These are phyloP conservation scores for Laticauda laticaudata DNA, from an alignment of 2,113 vertebrate genomes.

Conservation along the genomic window DNA sequence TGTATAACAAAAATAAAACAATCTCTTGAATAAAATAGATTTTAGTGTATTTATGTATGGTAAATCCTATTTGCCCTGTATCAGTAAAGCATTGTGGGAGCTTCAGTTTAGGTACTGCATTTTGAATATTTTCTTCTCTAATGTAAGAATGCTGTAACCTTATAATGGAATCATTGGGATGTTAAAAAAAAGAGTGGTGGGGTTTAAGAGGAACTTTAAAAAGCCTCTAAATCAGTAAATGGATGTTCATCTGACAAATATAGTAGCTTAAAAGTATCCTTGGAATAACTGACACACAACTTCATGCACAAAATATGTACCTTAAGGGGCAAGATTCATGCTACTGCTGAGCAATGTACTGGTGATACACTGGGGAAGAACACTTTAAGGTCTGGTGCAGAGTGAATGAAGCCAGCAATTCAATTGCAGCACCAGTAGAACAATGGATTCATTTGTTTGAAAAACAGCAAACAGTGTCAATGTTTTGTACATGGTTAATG, in stretches of 20 bases:
- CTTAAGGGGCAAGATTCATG: background rate
- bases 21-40: background rate
- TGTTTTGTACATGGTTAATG: background rate
- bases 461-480: background rate
- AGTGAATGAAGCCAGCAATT: background rate
- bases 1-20: background rate
- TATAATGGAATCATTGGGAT: background rate
- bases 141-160: background rate
- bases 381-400: background rate
- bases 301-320: background rate
- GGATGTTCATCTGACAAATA: background rate
- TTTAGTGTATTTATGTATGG: background rate
- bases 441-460: background rate
- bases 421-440: background rate
- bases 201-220: background rate
- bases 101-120: background rate
- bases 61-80: background rate
- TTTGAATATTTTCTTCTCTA: background rate
- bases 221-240: background rate
- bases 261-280: background rate
- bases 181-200: background rate
- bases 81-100: background rate
- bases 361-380: background rate
- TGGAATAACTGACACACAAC: background rate
- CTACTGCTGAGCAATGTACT: background rate